Conservation (phyloP, 2,888 invertebrate genomes). For the Watsonalla cultraria region DNA sequence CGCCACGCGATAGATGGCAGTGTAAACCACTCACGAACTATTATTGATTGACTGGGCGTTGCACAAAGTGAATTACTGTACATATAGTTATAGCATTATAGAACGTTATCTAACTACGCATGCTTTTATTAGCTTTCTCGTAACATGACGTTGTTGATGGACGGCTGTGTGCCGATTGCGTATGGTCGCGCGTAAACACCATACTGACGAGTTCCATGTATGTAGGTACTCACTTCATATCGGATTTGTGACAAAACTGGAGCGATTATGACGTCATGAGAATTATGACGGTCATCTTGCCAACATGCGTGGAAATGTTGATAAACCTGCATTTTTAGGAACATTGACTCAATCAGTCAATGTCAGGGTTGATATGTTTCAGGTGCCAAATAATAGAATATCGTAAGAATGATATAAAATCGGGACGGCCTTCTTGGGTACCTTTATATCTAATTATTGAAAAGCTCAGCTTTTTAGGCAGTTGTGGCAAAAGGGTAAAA, state of each 20-base stretch:
- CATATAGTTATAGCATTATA: conserved; percentile 7
- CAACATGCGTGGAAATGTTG: not conserved
- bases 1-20: not conserved
- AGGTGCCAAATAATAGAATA: too few species aligned
- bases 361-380: too few species aligned
- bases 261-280: not conserved
- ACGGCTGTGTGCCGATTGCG: conserved; percentile 23
- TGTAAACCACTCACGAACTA: not conserved
- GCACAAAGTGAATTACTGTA: not conserved
- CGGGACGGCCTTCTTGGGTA: too few species aligned
- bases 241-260: conserved; percentile 1
- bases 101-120: conserved; percentile 12
- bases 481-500: too few species aligned
- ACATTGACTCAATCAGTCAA: too few species aligned
- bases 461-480: too few species aligned
- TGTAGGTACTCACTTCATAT: not conserved
- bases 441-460: too few species aligned
- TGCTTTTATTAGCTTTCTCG: conserved; percentile 31
- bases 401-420: too few species aligned
- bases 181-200: conserved; percentile 25
- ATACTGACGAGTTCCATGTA: conserved; percentile 17
- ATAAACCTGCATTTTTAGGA: too few species aligned
- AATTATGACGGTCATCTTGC: not conserved
- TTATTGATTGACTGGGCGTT: not conserved
- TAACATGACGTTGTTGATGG: conserved; percentile 29